phyloP scores from a whole-genome alignment of 2,888 invertebrate genomes.

The Agrochola lychnidis region DNA sequence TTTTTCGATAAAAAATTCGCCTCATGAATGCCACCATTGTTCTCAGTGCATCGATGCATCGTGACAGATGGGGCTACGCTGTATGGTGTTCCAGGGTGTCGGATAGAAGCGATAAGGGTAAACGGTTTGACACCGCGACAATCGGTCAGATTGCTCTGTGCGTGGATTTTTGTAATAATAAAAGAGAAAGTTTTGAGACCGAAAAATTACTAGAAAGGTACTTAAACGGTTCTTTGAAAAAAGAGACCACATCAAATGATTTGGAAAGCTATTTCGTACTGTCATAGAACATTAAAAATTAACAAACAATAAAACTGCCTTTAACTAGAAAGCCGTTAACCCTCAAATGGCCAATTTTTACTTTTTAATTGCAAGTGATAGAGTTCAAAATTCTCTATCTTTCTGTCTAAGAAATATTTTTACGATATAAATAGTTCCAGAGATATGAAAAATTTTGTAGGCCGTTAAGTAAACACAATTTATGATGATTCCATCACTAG shows the following conservation, averaged over 20 bases:
- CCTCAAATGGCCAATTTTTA: no score
- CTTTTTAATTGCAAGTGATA: no score
- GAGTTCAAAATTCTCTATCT: no score
- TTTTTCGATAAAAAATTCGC: slow-evolving; percentile 79
- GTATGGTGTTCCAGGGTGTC: slow-evolving; percentile 58
- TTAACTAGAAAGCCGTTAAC: no score
- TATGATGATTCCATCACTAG: no score
- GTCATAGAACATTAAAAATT: neutral
- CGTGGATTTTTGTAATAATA: slow-evolving; percentile 32
- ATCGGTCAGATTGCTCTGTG: slow-evolving; percentile 79
- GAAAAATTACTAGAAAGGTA: neutral
- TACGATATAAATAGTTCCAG: no score
- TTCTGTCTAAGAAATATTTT: no score
- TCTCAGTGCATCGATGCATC: slow-evolving; percentile 78
- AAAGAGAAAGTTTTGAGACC: slow-evolving; percentile 19
- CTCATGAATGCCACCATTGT: slow-evolving; percentile 84
- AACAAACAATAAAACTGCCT: neutral
- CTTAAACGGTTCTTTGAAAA: neutral
- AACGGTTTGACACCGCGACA: slow-evolving; percentile 86
- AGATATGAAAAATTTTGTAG: no score
- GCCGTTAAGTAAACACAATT: no score
- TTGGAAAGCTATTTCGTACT: neutral
- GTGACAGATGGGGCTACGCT: slow-evolving; percentile 79
- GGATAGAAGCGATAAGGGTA: slow-evolving; percentile 82
- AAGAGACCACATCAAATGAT: neutral